phyloP scores from a whole-genome alignment of 2,797 vertebrate genomes.

The Sebastes oblongus region DNA sequence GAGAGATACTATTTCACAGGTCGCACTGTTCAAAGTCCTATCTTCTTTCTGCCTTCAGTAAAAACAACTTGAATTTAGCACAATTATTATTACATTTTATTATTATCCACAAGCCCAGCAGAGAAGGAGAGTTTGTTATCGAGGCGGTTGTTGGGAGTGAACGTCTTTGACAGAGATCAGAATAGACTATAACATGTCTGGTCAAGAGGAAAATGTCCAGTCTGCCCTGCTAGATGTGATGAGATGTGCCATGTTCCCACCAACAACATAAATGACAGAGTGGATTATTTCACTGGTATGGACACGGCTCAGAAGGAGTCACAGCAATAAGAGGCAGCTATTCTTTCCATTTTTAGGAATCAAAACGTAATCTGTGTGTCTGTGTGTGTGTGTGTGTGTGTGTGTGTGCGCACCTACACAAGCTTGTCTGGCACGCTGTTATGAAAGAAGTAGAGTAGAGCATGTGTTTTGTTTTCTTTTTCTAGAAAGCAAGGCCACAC shows the following conservation, averaged over 20 bases:
- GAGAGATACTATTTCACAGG: constrained; percentile 39
- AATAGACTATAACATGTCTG: constrained; percentile 29
- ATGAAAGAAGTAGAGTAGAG: constrained; percentile 37
- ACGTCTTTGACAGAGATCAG: constrained; percentile 52
- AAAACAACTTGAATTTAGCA: not conserved
- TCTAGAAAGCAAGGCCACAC: constrained; percentile 13
- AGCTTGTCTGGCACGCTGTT: constrained; percentile 29
- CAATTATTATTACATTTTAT: too few species aligned
- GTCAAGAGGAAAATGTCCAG: constrained; percentile 46
- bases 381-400: not conserved
- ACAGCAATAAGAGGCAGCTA: constrained; percentile 2
- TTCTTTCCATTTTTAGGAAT: constrained; percentile 32
- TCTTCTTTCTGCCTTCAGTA: not conserved
- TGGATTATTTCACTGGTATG: constrained; percentile 48
- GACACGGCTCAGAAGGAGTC: constrained; percentile 9
- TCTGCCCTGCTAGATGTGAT: constrained; percentile 38
- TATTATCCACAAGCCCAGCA: not conserved
- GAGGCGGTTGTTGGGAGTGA: not conserved
- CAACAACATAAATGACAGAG: constrained; percentile 43
- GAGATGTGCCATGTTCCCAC: constrained; percentile 53
- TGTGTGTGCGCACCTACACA: constrained; percentile 19
- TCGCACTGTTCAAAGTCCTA: not conserved
- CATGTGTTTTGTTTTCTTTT: constrained; percentile 35
- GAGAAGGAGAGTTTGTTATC: not conserved
- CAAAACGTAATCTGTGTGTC: constrained; percentile 31